These are phyloP conservation scores for Heliconius cydno DNA, from an alignment of 2,888 invertebrate species.

Conservation along the genomic window DNA sequence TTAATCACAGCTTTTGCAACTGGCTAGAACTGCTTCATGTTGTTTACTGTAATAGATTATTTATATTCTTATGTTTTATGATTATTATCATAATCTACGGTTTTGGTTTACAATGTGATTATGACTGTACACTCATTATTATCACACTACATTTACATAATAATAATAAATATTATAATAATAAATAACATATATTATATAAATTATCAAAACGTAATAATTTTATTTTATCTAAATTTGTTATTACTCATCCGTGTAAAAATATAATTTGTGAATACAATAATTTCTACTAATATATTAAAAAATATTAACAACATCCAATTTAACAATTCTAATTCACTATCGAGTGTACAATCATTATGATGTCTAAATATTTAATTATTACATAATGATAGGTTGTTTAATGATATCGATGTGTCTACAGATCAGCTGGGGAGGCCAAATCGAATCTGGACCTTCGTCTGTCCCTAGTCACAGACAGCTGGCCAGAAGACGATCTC, in stretches of 20 bases:
- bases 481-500: slow-evolving; percentile 74
- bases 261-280: slow-evolving; percentile 11
- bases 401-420: slow-evolving; percentile 38
- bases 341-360: slow-evolving; percentile 23
- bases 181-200: slow-evolving; percentile 9
- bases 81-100: slow-evolving; percentile 19
- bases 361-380: slow-evolving; percentile 11
- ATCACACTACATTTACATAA: slow-evolving; percentile 12
- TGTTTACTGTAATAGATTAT: slow-evolving; percentile 18
- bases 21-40: slow-evolving; percentile 5
- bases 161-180: neutral
- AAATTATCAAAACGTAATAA: slow-evolving; percentile 10
- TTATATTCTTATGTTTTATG: slow-evolving; percentile 14
- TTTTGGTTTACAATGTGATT: slow-evolving; percentile 4
- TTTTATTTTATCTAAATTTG: slow-evolving; percentile 10
- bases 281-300: neutral
- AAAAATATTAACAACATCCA: slow-evolving; percentile 11
- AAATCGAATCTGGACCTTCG: slow-evolving; percentile 74
- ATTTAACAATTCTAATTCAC: neutral
- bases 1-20: slow-evolving; percentile 10
- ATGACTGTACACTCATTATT: slow-evolving; percentile 4
- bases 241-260: slow-evolving; percentile 1
- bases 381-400: slow-evolving; percentile 40
- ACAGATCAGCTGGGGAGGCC: slow-evolving; percentile 71
- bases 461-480: slow-evolving; percentile 69